These are phyloP conservation scores for Antidorcas marsupialis DNA, from an alignment of 2,113 vertebrate species.

Conservation along the genomic window DNA sequence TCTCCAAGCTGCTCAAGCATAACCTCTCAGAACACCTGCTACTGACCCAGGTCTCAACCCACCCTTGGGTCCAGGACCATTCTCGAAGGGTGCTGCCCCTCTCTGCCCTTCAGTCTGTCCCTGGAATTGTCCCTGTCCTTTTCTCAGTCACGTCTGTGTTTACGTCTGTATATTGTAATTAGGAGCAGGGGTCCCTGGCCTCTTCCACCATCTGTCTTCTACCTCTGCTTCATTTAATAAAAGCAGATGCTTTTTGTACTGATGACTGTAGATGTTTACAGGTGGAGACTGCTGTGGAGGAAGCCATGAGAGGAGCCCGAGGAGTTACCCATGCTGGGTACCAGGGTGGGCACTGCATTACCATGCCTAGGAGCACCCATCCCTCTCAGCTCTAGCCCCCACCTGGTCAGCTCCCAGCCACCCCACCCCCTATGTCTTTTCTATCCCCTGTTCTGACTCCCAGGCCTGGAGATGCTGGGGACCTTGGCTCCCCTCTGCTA, in stretches of 20 bases:
- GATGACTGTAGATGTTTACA: background rate
- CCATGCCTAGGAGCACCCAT: background rate
- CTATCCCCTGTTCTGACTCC: background rate
- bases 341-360: rapidly evolving
- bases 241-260: conserved; percentile 35
- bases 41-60: conserved; percentile 83
- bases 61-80: conserved; percentile 87
- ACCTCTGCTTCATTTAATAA: conserved; percentile 60
- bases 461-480: background rate
- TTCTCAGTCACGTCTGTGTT: background rate
- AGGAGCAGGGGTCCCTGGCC: background rate
- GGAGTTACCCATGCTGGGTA: no score
- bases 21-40: conserved; percentile 83
- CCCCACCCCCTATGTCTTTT: background rate
- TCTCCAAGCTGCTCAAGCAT: conserved; percentile 87
- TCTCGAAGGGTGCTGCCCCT: conserved; percentile 87
- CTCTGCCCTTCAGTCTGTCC: conserved; percentile 58
- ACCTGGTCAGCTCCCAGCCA: no score
- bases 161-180: background rate
- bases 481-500: background rate
- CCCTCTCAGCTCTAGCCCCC: background rate
- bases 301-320: background rate
- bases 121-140: background rate
- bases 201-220: background rate
- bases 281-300: background rate